Base-by-base conservation (phyloP, 1,140 invertebrate genomes). In the Anoplolepis gracilipes region DNA sequence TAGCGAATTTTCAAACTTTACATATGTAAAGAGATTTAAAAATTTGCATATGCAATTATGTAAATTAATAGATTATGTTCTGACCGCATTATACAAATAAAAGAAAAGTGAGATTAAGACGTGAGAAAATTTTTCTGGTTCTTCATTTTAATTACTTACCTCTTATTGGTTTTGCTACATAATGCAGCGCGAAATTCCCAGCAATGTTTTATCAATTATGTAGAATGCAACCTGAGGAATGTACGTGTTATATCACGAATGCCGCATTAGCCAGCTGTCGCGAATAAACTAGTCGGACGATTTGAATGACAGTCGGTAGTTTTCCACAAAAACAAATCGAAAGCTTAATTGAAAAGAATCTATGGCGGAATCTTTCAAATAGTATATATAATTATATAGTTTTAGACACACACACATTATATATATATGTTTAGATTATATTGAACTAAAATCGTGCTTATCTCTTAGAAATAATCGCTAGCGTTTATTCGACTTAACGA, bases 141-240 rank as follows among this genome's bases (percentile, higher is more conserved):
- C 62, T 73, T n/a, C n/a, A n/a, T 84, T 88, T 82, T 76, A 85
- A 88, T 85, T 72, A 49, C 19, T 30, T 30, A 0, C 7, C 49
- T 19, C 19, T 1, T 7, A 76, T 30, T 64, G 53, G 25, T 2
- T 69, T 81, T 81, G 49, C 85, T 88, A 69, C 57, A 78, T 79
- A 89, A 89, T 64, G 16, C 28, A 59, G 13, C 10, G n/a, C 36
- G n/a, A 64, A 33, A 28, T 53, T 72, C 62, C 42, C 55, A 62
- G 49, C 67, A 70, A 36, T 67, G 67, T 28, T 64, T 86, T 59
- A 87, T 91, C 86, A 70, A 39, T 70, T 79, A 86, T 73, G 53
- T 67, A 36, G 79, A 77, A 70, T 81, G 22, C 64, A 67, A 19
- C 39, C 30, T 65, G 25, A 86, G 53, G 36, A 72, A 77, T 72